Evolutionary conservation across 2,113 vertebrate species (phyloP).

Genomic region (Antennarius striatus): DNA sequence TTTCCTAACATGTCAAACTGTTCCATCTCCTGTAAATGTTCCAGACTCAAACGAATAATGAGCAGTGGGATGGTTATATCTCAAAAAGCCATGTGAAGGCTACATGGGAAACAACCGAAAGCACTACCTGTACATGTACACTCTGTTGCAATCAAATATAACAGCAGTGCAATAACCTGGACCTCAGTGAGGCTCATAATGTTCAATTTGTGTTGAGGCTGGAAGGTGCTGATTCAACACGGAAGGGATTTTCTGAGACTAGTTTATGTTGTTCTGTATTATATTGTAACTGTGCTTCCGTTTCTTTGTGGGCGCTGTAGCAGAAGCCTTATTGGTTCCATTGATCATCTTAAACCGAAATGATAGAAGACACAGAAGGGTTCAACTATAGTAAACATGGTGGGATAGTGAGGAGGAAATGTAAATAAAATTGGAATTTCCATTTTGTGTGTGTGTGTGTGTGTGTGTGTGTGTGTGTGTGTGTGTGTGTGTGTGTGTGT

Average conservation of each 20-base stretch:
- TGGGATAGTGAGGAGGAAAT: background rate
- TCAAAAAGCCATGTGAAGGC: slow-evolving; percentile 1
- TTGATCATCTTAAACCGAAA: background rate
- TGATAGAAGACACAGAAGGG: background rate
- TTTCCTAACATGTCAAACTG: too few species aligned
- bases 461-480: background rate
- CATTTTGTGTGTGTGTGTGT: background rate
- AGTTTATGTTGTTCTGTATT: slow-evolving; percentile 25
- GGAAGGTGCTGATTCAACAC: slow-evolving; percentile 53
- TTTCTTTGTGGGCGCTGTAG: slow-evolving; percentile 4
- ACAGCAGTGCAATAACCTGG: slow-evolving; percentile 34
- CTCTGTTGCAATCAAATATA: slow-evolving; percentile 24
- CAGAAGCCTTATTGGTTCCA: slow-evolving; percentile 4
- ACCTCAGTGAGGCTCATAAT: slow-evolving; percentile 44
- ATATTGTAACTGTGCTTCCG: background rate
- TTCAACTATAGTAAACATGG: background rate
- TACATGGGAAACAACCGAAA: slow-evolving; percentile 15
- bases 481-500: too few species aligned
- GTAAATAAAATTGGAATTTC: background rate
- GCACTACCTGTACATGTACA: slow-evolving; percentile 14
- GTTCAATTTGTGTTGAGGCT: slow-evolving; percentile 42
- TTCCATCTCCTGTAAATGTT: background rate
- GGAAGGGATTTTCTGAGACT: slow-evolving; percentile 28
- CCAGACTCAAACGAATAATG: background rate
- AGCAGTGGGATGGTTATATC: background rate